Evolutionary conservation across 1,140 invertebrate genomes (phyloP), one percentile per base, ranked within the genome.

Genomic region (Orchesella cincta): DNA sequence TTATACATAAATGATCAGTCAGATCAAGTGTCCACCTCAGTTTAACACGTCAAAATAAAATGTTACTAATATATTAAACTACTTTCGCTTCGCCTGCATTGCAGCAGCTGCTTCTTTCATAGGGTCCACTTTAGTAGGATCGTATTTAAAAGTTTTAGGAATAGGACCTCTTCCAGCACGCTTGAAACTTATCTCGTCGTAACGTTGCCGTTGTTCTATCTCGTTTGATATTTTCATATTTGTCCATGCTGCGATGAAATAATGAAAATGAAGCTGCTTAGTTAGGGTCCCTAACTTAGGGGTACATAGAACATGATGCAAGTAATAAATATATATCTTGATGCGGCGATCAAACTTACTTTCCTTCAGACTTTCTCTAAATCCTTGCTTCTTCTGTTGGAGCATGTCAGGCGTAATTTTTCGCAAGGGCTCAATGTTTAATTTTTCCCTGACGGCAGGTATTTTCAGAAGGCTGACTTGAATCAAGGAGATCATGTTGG

Each of bases 401-500:
- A 93, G 83, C 31, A 85, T 85, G 46, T 89, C 86, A 0, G 88
- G 83, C 28, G 88, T 85, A 81, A 92, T 89, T 67, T 84, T 85
- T 0, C 92, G 83, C 75, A 90, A 78, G 39, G 84, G 83, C 18
- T 93, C 92, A 81, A 98, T 96, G 72, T 93, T 92, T 54, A 96
- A 93, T 81, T 89, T 92, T 28, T 89, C 86, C 82, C 93, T 86
- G 1, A 98, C 90, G 52, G 84, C 83, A 18, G 93, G 91, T 75
- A 95, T 88, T 85, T 89, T 92, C 14, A 99, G 86, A 67, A 97
- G 51, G 16, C 88, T 87, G 26, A 93, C 92, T 91, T 98, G 95
- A 0, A 88, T 64, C 5, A 99, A 83, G 0, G 96, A 97, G 76
- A 97, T 90, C n/a, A 92, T 87, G 85, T 99, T 99, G 74, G 90